Conservation (phyloP, 2,113 vertebrate genomes). For the Zosterops lateralis region DNA sequence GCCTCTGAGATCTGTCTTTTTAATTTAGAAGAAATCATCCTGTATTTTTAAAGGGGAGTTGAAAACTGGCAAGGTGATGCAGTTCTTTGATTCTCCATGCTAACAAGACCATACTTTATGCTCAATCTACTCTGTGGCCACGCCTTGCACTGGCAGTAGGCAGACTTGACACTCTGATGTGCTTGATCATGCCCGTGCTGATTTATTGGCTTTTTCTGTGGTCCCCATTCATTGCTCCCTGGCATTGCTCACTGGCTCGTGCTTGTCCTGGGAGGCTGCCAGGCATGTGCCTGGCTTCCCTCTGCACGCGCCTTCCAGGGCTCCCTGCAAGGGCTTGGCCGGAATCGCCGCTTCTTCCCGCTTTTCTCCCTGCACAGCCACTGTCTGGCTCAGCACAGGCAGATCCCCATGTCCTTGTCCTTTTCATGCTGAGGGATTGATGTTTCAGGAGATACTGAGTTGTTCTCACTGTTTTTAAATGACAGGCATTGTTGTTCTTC, state of each 20-base stretch:
- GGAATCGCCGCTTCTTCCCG: fast-evolving
- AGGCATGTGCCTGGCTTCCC: slow-evolving; percentile 12
- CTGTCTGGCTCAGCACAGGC: not conserved
- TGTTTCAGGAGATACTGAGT: not conserved
- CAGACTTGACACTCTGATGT: not conserved
- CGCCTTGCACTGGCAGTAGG: not conserved
- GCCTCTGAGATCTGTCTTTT: not conserved
- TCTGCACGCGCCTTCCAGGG: not conserved
- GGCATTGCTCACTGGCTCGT: not conserved
- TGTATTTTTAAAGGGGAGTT: not conserved
- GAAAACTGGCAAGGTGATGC: not conserved
- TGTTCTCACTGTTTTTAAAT: not conserved
- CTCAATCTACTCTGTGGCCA: not conserved
- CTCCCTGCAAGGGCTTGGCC: not conserved
- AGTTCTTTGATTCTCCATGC: not conserved
- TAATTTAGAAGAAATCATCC: not conserved
- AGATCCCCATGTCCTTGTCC: fast-evolving
- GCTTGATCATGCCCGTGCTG: not conserved
- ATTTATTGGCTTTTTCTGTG: slow-evolving; percentile 8
- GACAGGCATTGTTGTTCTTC: not conserved
- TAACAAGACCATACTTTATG: not conserved
- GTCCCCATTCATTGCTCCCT: not conserved
- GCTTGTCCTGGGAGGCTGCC: slow-evolving; percentile 2
- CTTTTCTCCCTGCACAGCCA: not conserved
- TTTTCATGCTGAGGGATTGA: not conserved